Evolutionary conservation across 2,888 invertebrate genomes (phyloP), one percentile per base, ranked within the genome.

Genomic region (Leptopilina myrica): DNA sequence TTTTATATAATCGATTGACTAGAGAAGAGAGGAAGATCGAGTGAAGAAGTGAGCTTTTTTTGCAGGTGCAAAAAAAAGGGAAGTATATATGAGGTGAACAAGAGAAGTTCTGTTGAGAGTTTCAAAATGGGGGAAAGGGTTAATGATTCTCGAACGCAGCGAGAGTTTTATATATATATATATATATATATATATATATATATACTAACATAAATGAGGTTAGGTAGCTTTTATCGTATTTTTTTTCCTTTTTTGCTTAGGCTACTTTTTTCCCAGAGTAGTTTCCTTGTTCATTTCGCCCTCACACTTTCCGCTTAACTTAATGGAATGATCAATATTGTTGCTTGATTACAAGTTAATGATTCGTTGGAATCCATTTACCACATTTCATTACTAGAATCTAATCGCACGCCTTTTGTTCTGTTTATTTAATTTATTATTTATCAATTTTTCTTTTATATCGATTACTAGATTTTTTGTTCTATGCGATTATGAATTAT

Each of bases 1-100:
- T 79, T 80, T 84, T 80, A 84, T 80, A 84, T 81, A 80, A 84
- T 83, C 84, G 79, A 84, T 85, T 82, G 79, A 82, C 43, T 43
- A 43, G 78, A 76, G 77, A 66, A 76, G 77, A 76, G 77, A n/a
- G 64, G 80, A 49, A 64, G 77, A 49, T 79, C 64, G 78, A 59
- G 77, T 11, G 20, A 15, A 78, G 77, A 64, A 62, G 59, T 20
- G 73, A n/a, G 59, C 33, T 49, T 43, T 33, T 33, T n/a, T 15
- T 12, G 49, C 49, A 49, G 11, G 9, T 49, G 49, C 49, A 49
- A 49, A 26, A 77, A 40, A 64, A 12, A 69, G 33, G 33, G 5
- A 33, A 5, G 20, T 20, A 20, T 33, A 64, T 43, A 43, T 43
- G 43, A 64, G 64, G 20, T 40, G 64, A 69, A 69, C 53, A 69